Base-by-base conservation (phyloP, 2,113 vertebrate species). In the Bujurquina vittata region DNA sequence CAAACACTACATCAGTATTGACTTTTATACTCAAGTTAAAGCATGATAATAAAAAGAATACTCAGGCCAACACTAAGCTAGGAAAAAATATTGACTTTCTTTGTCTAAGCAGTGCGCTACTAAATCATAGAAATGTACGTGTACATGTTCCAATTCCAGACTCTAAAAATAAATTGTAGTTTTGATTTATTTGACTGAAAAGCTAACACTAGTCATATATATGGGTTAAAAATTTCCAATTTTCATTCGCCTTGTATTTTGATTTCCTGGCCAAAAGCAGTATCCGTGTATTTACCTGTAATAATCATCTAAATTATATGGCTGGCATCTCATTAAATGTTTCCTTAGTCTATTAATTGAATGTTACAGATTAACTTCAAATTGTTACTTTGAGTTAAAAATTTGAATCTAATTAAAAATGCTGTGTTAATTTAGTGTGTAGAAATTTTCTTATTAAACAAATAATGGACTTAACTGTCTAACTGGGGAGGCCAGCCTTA, bases 331-430 rank as follows among this genome's bases (percentile, higher is more conserved):
- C 15, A 26, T 7, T 67, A 43, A 43, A 43, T 43, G 10, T 43
- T 12, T 43, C 40, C 40, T 43, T 43, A 26, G 63, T 67, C 63
- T 23, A 46, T 0, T 46, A 18, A 67, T 67, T 46, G 46, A 67
- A 0, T n/a, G 2, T 46, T 67, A 46, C 37, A 0, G 0, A 4
- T 46, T 18, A 67, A 18, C 37, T 67, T 26, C 46, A 67, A 67
- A 67, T 46, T 17, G 9, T 40, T 40, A 40, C 37, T 37, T 40
- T 40, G 37, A 3, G 9, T 10, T 40, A 10, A 40, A 40, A 40
- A 40, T 40, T 40, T 10, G 3, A 40, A 40, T 40, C 10, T 8
- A 37, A 8, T 37, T 37, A 37, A 37, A 37, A 37, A 8, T 37
- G 35, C 35, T 37, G 35, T 7, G 35, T 37, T 37, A 37, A 7